Evolutionary conservation across 2,888 invertebrate species (phyloP), one percentile per base, ranked within the genome.

Genomic region (Tetheella fluctuosa): DNA sequence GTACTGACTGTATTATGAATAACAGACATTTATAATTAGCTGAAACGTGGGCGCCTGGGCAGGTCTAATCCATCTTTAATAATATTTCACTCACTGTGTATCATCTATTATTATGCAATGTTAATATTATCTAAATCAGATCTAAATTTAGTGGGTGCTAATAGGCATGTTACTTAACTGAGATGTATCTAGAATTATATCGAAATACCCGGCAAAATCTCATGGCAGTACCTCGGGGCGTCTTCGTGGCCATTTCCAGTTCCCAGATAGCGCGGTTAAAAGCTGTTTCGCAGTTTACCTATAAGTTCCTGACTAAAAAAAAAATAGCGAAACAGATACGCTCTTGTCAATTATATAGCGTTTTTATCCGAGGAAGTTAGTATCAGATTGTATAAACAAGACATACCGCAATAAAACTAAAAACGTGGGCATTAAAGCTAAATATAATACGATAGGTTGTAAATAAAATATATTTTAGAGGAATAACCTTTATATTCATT

Each of bases 401-500:
- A 52, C 23, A 23, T 23, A n/a, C 23, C 2, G 23, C 25, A 25
- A n/a, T 48, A 20, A 48, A 48, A 48, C 48, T 48, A 48, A 48
- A 42, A 48, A 20, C 10, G 48, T 48, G 48, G 20, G 20, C 48
- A 48, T 6, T 20, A 48, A 48, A 55, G 5, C 34, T 55, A 55
- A 30, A 48, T n/a, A 48, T 48, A 48, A 48, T 20, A 48, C 6
- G 48, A 48, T 20, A 20, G 48, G 48, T 8, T 10, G 7, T 48
- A 77, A 88, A 84, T 80, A 79, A 87, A 85, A 85, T 76, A 53
- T 77, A 61, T 67, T 52, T 73, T 83, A 89, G 88, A 91, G 91
- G 90, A 91, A 91, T 91, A 91, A 88, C 89, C 89, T 90, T 90
- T 91, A 89, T 90, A 90, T 90, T 91, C 83, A 88, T 90, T 90